Evolutionary conservation across 2,113 vertebrate species (phyloP).

Genomic region (Scytalopus superciliaris): DNA sequence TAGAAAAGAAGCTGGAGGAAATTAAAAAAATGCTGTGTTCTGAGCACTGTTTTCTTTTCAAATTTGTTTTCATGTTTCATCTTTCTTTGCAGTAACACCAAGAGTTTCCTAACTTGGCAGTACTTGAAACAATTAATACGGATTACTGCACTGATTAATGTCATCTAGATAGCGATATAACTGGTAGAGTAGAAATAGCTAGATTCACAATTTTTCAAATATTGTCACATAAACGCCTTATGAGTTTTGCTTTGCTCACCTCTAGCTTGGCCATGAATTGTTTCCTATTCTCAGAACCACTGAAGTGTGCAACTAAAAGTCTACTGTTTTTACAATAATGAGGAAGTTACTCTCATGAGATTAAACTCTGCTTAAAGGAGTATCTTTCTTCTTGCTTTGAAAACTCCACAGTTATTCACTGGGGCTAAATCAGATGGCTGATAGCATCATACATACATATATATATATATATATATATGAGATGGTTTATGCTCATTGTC

Average conservation of each 20-base stretch:
- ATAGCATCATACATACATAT: not conserved
- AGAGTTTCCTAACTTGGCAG: not conserved
- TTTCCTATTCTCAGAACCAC: not conserved
- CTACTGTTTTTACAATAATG: not conserved
- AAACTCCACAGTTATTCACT: not conserved
- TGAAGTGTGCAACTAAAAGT: not conserved
- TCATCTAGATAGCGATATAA: not conserved
- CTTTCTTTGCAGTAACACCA: not conserved
- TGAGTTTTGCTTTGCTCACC: not conserved
- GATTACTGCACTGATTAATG: not conserved
- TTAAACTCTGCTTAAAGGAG: not conserved
- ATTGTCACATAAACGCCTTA: not conserved
- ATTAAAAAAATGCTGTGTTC: not conserved
- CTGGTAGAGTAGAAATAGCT: not conserved
- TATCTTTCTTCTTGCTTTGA: not conserved
- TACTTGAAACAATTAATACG: conserved; percentile 24
- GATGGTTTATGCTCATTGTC: not conserved
- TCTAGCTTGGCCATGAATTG: not conserved
- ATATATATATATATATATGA: not conserved
- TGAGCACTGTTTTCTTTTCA: not conserved
- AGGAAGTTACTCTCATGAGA: not conserved
- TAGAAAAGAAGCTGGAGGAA: not conserved
- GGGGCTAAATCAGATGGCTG: not conserved
- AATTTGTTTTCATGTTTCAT: conserved; percentile 20
- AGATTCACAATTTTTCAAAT: not conserved